A percentile compares a stretch with the other conserved stretches of the same genome.
These are phyloP conservation scores for Stenoptilia bipunctidactyla DNA, from an alignment of 2,888 invertebrate species.

Conservation along the genomic window DNA sequence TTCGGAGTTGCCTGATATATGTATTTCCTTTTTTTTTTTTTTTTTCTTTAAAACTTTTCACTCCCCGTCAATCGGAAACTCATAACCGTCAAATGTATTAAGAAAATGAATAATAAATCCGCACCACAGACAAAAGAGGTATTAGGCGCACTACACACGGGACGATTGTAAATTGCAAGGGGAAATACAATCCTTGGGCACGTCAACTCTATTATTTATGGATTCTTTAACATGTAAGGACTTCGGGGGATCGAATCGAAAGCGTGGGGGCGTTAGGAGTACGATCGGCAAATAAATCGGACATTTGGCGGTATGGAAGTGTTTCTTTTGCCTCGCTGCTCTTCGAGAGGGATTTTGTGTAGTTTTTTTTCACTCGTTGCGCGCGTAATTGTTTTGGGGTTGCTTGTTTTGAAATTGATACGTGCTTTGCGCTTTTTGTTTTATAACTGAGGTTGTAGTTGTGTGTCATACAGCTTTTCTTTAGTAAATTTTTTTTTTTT, in stretches of 20 bases:
- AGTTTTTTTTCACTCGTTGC: constrained; percentile 19
- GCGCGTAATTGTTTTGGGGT: constrained; percentile 25
- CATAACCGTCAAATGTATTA: constrained; percentile 55
- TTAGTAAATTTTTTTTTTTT: no score
- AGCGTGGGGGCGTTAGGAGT: constrained; percentile 23
- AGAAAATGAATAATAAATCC: constrained; percentile 67
- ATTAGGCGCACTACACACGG: constrained; percentile 60
- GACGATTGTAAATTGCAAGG: constrained; percentile 34
- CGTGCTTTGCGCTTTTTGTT: background rate
- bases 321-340: constrained; percentile 47
- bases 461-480: no score
- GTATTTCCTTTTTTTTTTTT: no score
- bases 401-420: background rate
- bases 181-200: constrained; percentile 56
- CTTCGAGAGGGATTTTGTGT: constrained; percentile 33
- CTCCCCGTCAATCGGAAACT: constrained; percentile 37
- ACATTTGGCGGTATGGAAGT: constrained; percentile 64
- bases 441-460: no score
- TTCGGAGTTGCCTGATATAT: no score
- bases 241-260: constrained; percentile 27
- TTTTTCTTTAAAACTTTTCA: no score
- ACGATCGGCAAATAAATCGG: constrained; percentile 30
- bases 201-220: constrained; percentile 72
- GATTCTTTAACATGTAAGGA: constrained; percentile 71
- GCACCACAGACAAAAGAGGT: constrained; percentile 60